These are phyloP conservation scores for Leptodactylus fallax DNA, from an alignment of 2,797 vertebrate genomes.

Conservation along the genomic window DNA sequence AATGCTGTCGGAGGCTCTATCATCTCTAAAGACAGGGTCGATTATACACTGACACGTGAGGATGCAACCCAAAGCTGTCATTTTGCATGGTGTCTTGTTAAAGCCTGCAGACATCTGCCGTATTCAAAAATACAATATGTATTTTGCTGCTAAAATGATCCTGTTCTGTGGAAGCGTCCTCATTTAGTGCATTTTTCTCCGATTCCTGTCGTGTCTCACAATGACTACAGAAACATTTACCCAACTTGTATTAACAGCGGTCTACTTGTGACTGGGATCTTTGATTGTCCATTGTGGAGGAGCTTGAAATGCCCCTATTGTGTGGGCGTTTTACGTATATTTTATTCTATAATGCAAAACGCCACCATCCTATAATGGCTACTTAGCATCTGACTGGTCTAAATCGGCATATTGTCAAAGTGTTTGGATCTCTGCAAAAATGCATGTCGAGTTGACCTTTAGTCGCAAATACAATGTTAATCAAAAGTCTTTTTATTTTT, in stretches of 20 bases:
- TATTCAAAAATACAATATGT: conserved; percentile 52
- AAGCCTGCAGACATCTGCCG: conserved; percentile 36
- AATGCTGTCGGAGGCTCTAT: conserved; percentile 1
- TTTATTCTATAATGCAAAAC: neutral
- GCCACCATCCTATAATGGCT: neutral
- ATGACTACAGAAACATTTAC: conserved; percentile 33
- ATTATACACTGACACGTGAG: conserved; percentile 47
- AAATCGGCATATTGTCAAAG: neutral
- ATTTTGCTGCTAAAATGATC: conserved; percentile 37
- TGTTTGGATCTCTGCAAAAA: neutral
- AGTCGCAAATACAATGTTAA: neutral
- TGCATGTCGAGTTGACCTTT: neutral
- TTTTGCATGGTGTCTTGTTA: conserved; percentile 43
- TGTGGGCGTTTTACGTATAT: conserved; percentile 12
- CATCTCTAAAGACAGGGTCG: neutral
- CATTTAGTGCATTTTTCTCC: conserved; percentile 29
- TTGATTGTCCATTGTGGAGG: conserved; percentile 44
- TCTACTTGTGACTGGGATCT: neutral
- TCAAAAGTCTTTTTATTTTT: neutral
- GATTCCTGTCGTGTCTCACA: neutral
- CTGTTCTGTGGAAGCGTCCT: conserved; percentile 35
- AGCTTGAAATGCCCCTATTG: neutral
- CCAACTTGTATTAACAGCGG: conserved; percentile 30
- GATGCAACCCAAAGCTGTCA: conserved; percentile 33
- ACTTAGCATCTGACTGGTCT: neutral